These are phyloP conservation scores for Cassiopea xamachana DNA, from an alignment of 30 jellyfish, hydroid and myxozoan species.

Conservation along the genomic window DNA sequence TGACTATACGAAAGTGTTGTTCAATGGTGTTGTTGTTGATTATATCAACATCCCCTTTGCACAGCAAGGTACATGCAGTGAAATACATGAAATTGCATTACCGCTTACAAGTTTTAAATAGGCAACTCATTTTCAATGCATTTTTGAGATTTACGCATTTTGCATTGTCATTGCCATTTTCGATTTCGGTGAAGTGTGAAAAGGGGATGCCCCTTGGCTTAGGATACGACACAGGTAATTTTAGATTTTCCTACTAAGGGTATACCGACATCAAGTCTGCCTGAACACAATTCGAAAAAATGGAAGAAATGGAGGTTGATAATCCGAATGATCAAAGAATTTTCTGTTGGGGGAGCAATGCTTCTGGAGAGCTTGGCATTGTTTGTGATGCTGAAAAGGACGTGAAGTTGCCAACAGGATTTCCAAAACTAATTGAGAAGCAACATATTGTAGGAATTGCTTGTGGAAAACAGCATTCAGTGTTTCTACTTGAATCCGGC, in stretches of 20 bases:
- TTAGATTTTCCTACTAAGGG: no score
- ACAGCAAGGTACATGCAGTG: neutral
- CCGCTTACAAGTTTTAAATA: neutral
- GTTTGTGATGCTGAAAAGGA: neutral
- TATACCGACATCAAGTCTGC: no score
- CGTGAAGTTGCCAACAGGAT: slow-evolving; percentile 19
- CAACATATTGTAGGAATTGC: slow-evolving; percentile 41
- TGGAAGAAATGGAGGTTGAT: slow-evolving; percentile 58
- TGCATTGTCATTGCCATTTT: neutral
- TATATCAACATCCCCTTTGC: no score
- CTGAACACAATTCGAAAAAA: neutral
- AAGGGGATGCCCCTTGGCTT: neutral
- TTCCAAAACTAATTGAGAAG: neutral
- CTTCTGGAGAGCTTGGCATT: slow-evolving; percentile 49
- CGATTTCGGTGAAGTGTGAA: neutral
- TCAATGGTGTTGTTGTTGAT: neutral
- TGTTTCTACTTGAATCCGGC: slow-evolving; percentile 64
- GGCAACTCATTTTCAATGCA: neutral
- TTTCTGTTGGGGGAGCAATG: slow-evolving; percentile 53
- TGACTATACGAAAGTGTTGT: neutral
- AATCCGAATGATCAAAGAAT: slow-evolving; percentile 14
- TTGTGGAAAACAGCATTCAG: slow-evolving; percentile 81
- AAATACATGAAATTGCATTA: neutral
- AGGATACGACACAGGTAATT: no score
- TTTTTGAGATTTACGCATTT: neutral